phyloP scores from a whole-genome alignment of 2,888 invertebrate species.

The Cosmia pyralina region DNA sequence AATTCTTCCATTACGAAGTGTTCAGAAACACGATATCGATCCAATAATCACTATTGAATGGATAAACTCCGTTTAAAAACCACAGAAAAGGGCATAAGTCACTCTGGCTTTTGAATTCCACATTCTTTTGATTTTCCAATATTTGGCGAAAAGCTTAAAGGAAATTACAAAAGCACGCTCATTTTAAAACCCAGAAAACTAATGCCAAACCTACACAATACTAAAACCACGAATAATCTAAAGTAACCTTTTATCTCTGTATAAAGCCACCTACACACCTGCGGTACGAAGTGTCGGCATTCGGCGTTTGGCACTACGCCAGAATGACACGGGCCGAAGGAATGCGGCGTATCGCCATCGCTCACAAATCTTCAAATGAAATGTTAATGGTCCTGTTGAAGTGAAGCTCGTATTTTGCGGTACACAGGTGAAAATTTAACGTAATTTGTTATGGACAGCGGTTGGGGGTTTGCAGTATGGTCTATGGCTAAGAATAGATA shows the following conservation, averaged over 20 bases:
- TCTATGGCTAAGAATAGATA: conserved; percentile 10
- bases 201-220: background rate
- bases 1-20: no score
- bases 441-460: conserved; percentile 43
- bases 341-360: conserved; percentile 77
- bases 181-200: background rate
- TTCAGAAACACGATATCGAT: no score
- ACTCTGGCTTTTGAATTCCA: background rate
- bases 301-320: conserved; percentile 71
- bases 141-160: background rate
- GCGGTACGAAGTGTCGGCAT: conserved; percentile 59
- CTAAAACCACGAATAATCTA: conserved; percentile 32
- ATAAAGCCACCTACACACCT: conserved; percentile 66
- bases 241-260: conserved; percentile 59
- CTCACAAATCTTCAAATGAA: conserved; percentile 75
- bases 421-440: conserved; percentile 58
- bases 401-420: conserved; percentile 65
- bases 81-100: no score
- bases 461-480: conserved; percentile 14
- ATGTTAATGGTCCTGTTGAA: conserved; percentile 82
- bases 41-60: no score
- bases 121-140: no score
- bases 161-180: background rate
- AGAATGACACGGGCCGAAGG: conserved; percentile 72
- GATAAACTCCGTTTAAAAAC: no score